Evolutionary conservation across 2,797 vertebrate species (phyloP), one percentile per base, ranked within the genome.

Genomic region (Balearica regulorum): DNA sequence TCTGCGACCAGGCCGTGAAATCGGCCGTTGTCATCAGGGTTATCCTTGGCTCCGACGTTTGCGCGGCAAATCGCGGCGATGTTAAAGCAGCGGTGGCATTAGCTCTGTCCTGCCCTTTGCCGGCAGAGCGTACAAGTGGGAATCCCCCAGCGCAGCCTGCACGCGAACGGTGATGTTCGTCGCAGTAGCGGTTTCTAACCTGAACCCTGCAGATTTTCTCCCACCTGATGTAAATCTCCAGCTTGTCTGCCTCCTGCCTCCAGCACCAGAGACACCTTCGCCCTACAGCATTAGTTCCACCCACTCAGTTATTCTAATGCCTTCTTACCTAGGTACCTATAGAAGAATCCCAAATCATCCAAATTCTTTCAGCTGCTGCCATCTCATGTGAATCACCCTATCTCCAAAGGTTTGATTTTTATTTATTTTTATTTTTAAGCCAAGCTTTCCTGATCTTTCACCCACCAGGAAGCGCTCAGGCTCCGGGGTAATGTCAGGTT

Each of bases 11-110:
- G 58, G 33, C 35, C 26, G 20, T 39, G 33, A 44, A 44, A 44
- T 22, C 2, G 1, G 14, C 4, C 22, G 0, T 48, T 35, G 26
- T 9, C 15, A 25, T 7, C 1, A 0, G n/a, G 10, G 19, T 26
- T 41, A 64, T 16, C 31, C 41, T 37, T 46, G 29, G 13, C 33
- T 44, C 53, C 8, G 6, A n/a, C 3, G 1, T 28, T 58, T 60
- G 11, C 41, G 39, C 57, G 28, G 20, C 20, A 44, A 44, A 58
- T 22, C 5, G 3, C 2, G 6, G 48, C 24, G 60, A 14, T 41
- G 31, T 54, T 78, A 62, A 62, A 68, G 46, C 43, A 44, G 65
- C 6, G 16, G 11, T 68, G 20, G 10, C 14, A 17, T 57, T 16
- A 77, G 39, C 31, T 79, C 25, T 51, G 55, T 16, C 11, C 25